phyloP scores from a whole-genome alignment of 2,888 invertebrate species.

The Pseudeuparius sepicola region DNA sequence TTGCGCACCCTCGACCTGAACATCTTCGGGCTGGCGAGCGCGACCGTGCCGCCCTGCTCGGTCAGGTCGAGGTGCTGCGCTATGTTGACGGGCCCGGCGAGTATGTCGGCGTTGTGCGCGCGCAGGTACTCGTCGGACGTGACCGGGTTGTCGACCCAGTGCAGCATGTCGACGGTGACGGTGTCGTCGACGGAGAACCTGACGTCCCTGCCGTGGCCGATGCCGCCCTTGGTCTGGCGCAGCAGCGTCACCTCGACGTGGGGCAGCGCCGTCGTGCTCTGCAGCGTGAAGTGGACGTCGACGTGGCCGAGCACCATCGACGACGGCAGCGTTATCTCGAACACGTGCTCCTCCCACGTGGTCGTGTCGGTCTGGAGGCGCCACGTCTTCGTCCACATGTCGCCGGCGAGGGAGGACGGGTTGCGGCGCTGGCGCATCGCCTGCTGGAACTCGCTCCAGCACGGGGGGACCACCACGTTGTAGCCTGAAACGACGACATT shows the following conservation, averaged over 20 bases:
- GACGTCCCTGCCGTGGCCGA: constrained; percentile 46
- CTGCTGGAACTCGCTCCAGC: constrained; percentile 89
- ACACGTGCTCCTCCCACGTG: constrained; percentile 88
- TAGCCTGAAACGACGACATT: constrained; percentile 52
- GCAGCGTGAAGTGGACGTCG: constrained; percentile 77
- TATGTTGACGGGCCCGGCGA: constrained; percentile 81
- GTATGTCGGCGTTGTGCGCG: constrained; percentile 80
- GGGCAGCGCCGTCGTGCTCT: constrained; percentile 66
- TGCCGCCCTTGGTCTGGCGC: constrained; percentile 53
- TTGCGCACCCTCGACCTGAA: constrained; percentile 55
- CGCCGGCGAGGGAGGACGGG: constrained; percentile 63
- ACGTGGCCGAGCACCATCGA: constrained; percentile 77
- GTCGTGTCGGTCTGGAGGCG: constrained; percentile 76
- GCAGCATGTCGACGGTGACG: constrained; percentile 39
- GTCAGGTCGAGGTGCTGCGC: constrained; percentile 74
- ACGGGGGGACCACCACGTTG: constrained; percentile 82
- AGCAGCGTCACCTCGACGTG: constrained; percentile 56
- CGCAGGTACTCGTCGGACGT: constrained; percentile 71
- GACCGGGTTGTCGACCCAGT: constrained; percentile 59
- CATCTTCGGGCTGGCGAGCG: constrained; percentile 77
- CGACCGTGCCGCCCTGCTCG: constrained; percentile 74
- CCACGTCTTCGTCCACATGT: constrained; percentile 78
- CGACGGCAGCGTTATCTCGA: constrained; percentile 77
- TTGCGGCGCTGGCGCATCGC: constrained; percentile 83
- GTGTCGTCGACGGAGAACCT: constrained; percentile 43